A percentile compares a stretch with the other conserved stretches of the same genome.
These are phyloP conservation scores for Sesamia inferens DNA, from an alignment of 2,888 invertebrate genomes.

Conservation along the genomic window DNA sequence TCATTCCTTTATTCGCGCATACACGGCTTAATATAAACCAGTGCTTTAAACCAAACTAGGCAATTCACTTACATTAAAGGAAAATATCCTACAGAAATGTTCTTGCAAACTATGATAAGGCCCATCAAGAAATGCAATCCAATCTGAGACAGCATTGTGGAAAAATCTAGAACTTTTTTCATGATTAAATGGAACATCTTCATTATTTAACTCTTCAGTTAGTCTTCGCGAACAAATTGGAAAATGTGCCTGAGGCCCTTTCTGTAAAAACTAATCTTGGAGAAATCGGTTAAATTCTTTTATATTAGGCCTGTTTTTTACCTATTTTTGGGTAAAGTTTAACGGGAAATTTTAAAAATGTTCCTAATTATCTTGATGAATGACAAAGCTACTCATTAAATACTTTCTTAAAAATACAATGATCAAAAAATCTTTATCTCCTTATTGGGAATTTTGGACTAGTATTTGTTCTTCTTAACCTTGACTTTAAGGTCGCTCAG, in stretches of 20 bases:
- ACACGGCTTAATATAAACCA: too few species aligned
- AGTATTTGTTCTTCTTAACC: neutral
- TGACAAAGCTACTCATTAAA: neutral
- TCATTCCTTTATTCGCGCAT: too few species aligned
- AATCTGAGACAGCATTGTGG: constrained; percentile 46
- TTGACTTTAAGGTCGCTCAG: neutral
- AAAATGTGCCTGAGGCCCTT: constrained; percentile 56
- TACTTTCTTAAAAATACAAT: neutral
- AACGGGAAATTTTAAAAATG: constrained; percentile 4
- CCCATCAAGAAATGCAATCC: constrained; percentile 39
- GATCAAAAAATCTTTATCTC: neutral
- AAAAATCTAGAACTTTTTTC: constrained; percentile 47
- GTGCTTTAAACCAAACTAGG: neutral
- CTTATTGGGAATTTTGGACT: neutral
- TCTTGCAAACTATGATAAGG: constrained; percentile 38
- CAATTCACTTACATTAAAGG: neutral
- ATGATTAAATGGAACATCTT: constrained; percentile 45
- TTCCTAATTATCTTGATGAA: neutral
- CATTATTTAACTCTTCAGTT: constrained; percentile 48
- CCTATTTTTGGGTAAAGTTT: constrained; percentile 12
- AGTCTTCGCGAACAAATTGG: constrained; percentile 52
- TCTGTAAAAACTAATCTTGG: constrained; percentile 46
- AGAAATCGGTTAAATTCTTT: constrained; percentile 30
- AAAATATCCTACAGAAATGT: constrained; percentile 22
- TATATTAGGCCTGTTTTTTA: constrained; percentile 8